Evolutionary conservation across 2,888 invertebrate genomes (phyloP).

Genomic region (Syrphus vitripennis): DNA sequence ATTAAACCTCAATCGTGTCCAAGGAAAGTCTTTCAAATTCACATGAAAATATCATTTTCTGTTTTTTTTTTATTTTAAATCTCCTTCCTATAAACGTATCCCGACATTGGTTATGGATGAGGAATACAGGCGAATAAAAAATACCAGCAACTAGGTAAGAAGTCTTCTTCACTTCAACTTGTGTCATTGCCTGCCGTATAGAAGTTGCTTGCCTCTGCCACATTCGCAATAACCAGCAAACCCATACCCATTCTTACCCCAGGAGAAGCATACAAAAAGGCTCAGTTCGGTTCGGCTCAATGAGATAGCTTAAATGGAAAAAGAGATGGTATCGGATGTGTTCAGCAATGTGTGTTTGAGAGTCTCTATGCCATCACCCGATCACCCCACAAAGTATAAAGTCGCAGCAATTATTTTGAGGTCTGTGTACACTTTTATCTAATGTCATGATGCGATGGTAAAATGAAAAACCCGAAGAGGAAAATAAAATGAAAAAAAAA

Average conservation of each 20-base stretch:
- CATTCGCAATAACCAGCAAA: not conserved
- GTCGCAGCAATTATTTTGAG: slow-evolving; percentile 63
- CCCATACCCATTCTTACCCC: not conserved
- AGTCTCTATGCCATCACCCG: not conserved
- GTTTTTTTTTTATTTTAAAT: not conserved
- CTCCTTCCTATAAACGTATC: not conserved
- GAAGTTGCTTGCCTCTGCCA: not conserved
- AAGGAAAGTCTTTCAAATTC: slow-evolving; percentile 37
- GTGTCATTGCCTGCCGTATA: not conserved
- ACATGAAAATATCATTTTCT: slow-evolving; percentile 34
- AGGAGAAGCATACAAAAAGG: not conserved
- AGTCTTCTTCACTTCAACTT: not conserved
- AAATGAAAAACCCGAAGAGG: slow-evolving; percentile 46
- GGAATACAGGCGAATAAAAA: not conserved
- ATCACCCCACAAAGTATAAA: slow-evolving; percentile 47
- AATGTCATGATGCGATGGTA: slow-evolving; percentile 37
- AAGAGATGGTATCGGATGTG: slow-evolving; percentile 43
- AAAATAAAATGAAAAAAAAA: slow-evolving; percentile 13
- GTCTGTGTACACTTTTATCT: slow-evolving; percentile 57
- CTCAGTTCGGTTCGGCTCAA: slow-evolving; percentile 26
- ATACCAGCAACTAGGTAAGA: slow-evolving; percentile 31
- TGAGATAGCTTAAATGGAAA: slow-evolving; percentile 40
- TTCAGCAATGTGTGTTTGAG: slow-evolving; percentile 17
- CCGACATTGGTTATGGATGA: slow-evolving; percentile 33
- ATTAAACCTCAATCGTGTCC: slow-evolving; percentile 43